Base-by-base conservation (phyloP, 2,797 vertebrate genomes). In the Eupleurogrammus muticus region DNA sequence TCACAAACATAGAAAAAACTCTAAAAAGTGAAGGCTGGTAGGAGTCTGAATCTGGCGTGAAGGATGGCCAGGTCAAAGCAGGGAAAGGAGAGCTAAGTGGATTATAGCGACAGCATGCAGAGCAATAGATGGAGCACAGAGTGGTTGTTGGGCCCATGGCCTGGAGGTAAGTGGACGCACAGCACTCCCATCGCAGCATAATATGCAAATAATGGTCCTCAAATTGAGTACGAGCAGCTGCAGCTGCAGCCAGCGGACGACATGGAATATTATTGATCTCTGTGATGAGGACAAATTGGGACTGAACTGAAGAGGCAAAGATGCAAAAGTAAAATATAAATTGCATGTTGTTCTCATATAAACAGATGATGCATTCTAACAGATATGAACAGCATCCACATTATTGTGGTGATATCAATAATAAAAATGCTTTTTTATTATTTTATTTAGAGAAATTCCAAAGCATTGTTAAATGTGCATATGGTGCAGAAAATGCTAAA, bases 1-100 rank as follows among this genome's bases (percentile, higher is more conserved):
- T 17, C 42, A 42, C 21, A 54, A 20, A 57, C 42, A 55, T 28
- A 60, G 16, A 8, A 44, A 64, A 49, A 23, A 17, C 36, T 55
- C 17, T 59, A 28, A 17, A 21, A 12, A 46, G 47, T 34, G 32
- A 6, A 24, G 51, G 49, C 20, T 57, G 9, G 9, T n/a, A 44
- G 52, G 49, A 67, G 60, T 70, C 14, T 42, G 54, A 63, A 14
- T 52, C 28, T 1, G 4, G 36, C 40, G 59, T 46, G 11, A 64
- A 56, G 32, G 68, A 58, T 42, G 61, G 65, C 61, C 57, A 51
- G 64, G 62, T 74, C 17, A 1, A 10, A 38, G 40, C 32, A 52
- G n/a, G 55, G 42, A 55, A 75, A 69, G 16, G 16, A 69, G 35
- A 82, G 64, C 56, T 66, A 66, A 75, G 14, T 66, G 77, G 65